Base-by-base conservation (phyloP, 1,140 invertebrate species). In the Neoseiulus cucumeris region DNA sequence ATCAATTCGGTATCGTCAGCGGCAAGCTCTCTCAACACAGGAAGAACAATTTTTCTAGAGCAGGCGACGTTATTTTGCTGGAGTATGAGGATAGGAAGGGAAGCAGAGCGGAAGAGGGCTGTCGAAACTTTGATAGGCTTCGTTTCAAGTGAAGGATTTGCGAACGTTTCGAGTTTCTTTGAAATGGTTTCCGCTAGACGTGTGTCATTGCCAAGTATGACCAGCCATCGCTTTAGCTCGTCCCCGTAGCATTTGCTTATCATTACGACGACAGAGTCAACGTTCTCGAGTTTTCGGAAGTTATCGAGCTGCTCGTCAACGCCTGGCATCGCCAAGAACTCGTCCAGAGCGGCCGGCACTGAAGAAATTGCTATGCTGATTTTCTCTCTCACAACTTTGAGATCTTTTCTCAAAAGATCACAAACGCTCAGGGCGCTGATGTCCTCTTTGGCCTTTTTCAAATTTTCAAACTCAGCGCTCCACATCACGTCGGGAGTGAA, bases 381-480 rank as follows among this genome's bases (percentile, higher is more conserved):
- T 14, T 44, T 55, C 33, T 70, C 67, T 45, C 65, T 68, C 29
- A 82, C 70, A 22, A 81, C 64, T 76, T 85, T 86, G 41, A 83
- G 71, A 71, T 85, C 84, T 72, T 80, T 83, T n/a, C 78, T 76
- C 41, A 85, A 70, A 12, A 85, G 73, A 70, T 85, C 80, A 7
- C 74, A 70, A 1, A 78, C 72, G 6, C 74, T 79, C 1, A 85
- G 72, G 28, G 69, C 71, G 51, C 76, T 78, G 9, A 83, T 73
- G 70, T 84, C 80, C 28, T 76, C 76, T 70, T 83, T 80, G 1
- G 83, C 83, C 2, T 73, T 68, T 20, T 81, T 71, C 44, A 85
- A 73, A 29, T 77, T 73, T 22, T 76, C 68, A 70, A 80, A 84
- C 0, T 79, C 39, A 6, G 72, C 65, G 0, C 71, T 68, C 47